Evolutionary conservation across 2,888 invertebrate species (phyloP).

Genomic region (Dolichomitus sp.): DNA sequence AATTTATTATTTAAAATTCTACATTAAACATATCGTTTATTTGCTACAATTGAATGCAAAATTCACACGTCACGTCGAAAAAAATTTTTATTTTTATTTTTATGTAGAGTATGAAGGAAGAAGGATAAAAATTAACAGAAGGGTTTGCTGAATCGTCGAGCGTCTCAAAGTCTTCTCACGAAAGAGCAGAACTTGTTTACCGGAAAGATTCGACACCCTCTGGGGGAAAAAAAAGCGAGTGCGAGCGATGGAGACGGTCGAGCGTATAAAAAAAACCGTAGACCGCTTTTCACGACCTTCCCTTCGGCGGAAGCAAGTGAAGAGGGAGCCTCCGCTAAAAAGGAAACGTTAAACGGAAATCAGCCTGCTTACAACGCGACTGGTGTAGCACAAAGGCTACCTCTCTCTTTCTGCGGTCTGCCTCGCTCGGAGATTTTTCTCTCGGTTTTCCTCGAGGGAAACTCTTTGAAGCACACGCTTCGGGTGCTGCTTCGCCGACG

Average conservation of each 20-base stretch:
- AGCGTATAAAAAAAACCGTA: conserved; percentile 42
- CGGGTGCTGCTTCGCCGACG: conserved; percentile 39
- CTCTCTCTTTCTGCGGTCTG: conserved; percentile 27
- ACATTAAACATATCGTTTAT: neutral
- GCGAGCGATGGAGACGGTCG: conserved; percentile 21
- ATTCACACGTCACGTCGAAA: neutral
- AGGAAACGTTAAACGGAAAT: conserved; percentile 81
- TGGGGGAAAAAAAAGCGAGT: conserved; percentile 11
- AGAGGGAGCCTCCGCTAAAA: conserved; percentile 63
- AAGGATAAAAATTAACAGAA: neutral
- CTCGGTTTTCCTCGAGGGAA: conserved; percentile 69
- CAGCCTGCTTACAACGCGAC: conserved; percentile 75
- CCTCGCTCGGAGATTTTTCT: conserved; percentile 35
- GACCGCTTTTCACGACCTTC: conserved; percentile 56
- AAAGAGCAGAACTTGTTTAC: conserved; percentile 63
- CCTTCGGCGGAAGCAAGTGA: conserved; percentile 63
- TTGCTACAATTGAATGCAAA: neutral
- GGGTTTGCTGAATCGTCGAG: conserved; percentile 41
- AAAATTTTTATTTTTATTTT: neutral
- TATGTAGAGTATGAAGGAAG: neutral
- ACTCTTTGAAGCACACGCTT: conserved; percentile 76
- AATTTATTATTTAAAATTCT: neutral
- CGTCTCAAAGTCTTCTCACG: conserved; percentile 39
- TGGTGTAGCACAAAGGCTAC: conserved; percentile 66
- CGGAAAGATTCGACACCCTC: conserved; percentile 58